Percentiles rank a stretch among this genome's conserved stretches.
Conservation (phyloP, 2,888 invertebrate species). For the Phorcus lineatus region DNA sequence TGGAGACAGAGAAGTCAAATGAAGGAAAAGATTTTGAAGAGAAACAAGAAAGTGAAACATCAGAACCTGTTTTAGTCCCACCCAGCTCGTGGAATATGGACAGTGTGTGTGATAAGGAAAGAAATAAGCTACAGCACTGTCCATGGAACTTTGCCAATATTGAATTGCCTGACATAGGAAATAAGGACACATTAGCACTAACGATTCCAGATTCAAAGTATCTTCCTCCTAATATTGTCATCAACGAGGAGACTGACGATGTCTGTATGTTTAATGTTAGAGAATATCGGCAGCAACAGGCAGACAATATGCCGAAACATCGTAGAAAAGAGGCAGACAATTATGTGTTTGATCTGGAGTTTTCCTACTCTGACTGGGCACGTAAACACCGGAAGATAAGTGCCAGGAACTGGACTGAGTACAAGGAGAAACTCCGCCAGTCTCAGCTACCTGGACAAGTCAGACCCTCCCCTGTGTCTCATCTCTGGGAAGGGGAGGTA, state of each 20-base stretch:
- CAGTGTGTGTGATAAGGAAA: neutral
- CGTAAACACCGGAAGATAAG: conserved; percentile 33
- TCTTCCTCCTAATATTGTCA: conserved; percentile 44
- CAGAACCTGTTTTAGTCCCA: neutral
- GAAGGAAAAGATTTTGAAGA: neutral
- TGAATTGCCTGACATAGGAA: conserved; percentile 57
- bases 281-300: conserved; percentile 35
- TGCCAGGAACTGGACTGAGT: conserved; percentile 66
- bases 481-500: conserved; percentile 61
- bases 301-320: neutral
- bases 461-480: conserved; percentile 44
- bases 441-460: neutral
- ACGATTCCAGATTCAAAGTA: conserved; percentile 27
- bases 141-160: conserved; percentile 53
- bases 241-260: conserved; percentile 33
- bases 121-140: neutral
- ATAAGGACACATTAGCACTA: conserved; percentile 32
- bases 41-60: neutral
- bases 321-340: conserved; percentile 29
- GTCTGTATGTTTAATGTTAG: conserved; percentile 46
- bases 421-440: conserved; percentile 48
- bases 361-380: conserved; percentile 53
- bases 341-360: conserved; percentile 44
- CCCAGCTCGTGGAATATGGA: neutral
- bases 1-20: neutral